Percentiles rank a stretch among this genome's conserved stretches.
phyloP scores from a whole-genome alignment of 2,797 vertebrate species.

The Sorex maritimensis region DNA sequence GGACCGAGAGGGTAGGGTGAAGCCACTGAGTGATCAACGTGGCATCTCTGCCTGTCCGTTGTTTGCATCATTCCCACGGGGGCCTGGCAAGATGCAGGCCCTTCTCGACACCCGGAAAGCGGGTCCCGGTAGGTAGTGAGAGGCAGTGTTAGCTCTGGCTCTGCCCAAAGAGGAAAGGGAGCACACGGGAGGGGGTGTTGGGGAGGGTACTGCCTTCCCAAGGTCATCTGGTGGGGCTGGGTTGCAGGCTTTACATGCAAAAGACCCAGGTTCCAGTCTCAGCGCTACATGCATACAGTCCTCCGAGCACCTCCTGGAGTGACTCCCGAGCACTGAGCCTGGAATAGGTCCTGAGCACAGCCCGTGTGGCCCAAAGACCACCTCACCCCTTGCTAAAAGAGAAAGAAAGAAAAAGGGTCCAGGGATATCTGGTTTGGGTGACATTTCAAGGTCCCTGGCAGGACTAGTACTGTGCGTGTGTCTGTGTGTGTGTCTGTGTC shows the following conservation, averaged over 20 bases:
- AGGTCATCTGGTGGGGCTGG: not conserved
- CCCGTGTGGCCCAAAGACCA: too few relatives aligned
- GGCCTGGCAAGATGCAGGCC: not conserved
- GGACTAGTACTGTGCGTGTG: not conserved
- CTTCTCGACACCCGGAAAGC: not conserved
- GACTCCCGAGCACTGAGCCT: too few relatives aligned
- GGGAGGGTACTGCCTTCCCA: slow-evolving; percentile 3
- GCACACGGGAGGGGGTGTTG: not conserved
- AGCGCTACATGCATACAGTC: too few relatives aligned
- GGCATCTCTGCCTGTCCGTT: not conserved
- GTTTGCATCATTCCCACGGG: not conserved
- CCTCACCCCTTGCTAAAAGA: too few relatives aligned
- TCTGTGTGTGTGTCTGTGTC: not conserved
- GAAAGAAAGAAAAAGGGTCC: not conserved
- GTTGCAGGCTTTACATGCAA: too few relatives aligned
- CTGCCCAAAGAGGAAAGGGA: slow-evolving; percentile 11
- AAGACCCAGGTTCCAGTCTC: too few relatives aligned
- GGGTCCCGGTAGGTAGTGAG: not conserved
- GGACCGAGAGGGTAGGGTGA: not conserved
- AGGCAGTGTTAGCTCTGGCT: not conserved
- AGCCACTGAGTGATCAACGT: not conserved
- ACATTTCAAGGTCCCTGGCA: slow-evolving; percentile 69
- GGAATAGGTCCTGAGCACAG: too few relatives aligned
- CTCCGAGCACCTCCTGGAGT: too few relatives aligned
- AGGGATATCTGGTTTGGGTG: slow-evolving; percentile 68